Conservation (phyloP, 1,140 invertebrate genomes). For the Daktulosphaira vitifoliae region DNA sequence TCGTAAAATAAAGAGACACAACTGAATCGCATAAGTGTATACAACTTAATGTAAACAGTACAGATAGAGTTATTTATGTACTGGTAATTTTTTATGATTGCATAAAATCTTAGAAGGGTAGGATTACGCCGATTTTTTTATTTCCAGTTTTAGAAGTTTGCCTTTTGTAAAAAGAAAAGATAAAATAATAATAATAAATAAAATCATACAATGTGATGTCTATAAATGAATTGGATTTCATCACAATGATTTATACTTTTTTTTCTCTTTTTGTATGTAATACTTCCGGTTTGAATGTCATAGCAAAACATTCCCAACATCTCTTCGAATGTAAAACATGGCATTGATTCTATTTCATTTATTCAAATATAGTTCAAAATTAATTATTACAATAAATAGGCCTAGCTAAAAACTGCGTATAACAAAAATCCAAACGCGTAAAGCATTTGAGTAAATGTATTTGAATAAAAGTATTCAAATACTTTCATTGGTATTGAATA, state of each 20-base stretch:
- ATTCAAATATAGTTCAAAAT: too few species aligned
- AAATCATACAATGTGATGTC: not conserved
- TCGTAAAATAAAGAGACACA: constrained; percentile 15
- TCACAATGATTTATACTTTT: constrained; percentile 6
- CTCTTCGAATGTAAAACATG: too few species aligned
- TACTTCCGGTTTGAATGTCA: not conserved
- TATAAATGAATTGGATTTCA: not conserved
- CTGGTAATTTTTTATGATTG: constrained; percentile 32
- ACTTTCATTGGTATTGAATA: too few species aligned
- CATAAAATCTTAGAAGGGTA: not conserved
- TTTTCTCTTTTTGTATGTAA: not conserved
- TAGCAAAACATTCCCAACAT: not conserved
- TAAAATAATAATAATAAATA: not conserved
- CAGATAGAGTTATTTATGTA: constrained; percentile 32
- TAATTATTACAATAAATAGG: too few species aligned
- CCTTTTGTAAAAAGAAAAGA: not conserved
- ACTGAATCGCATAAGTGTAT: not conserved
- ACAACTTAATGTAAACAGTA: constrained; percentile 10
- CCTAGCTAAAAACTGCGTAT: too few species aligned
- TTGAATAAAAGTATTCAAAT: too few species aligned
- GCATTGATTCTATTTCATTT: too few species aligned
- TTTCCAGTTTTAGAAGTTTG: not conserved
- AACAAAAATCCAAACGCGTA: too few species aligned
- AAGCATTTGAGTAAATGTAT: too few species aligned
- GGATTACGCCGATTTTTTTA: not conserved